Conservation (phyloP, 2,888 invertebrate genomes). For the Tridacna gigas region DNA sequence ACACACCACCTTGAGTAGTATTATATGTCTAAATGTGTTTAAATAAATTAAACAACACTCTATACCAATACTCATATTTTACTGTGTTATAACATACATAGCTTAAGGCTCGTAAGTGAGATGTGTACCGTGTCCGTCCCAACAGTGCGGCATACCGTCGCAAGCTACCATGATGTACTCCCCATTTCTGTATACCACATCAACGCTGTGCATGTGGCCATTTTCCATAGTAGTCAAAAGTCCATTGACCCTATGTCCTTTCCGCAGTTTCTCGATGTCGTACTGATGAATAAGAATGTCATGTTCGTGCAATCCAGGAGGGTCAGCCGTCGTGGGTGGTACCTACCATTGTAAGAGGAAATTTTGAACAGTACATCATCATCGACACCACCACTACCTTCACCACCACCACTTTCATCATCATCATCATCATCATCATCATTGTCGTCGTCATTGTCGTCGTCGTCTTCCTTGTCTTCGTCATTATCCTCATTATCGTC, state of each 20-base stretch:
- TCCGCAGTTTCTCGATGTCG: constrained; percentile 57
- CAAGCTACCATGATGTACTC: constrained; percentile 61
- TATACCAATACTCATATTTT: no score
- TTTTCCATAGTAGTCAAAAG: constrained; percentile 61
- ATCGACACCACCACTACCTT: no score
- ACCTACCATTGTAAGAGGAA: constrained; percentile 24
- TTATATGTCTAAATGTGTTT: no score
- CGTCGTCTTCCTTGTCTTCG: no score
- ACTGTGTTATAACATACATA: no score
- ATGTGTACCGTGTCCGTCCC: constrained; percentile 67
- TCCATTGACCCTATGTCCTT: constrained; percentile 53
- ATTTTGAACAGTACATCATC: no score
- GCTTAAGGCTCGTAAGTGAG: constrained; percentile 24
- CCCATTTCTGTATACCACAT: constrained; percentile 46
- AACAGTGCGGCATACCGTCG: constrained; percentile 64
- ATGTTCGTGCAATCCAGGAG: constrained; percentile 67
- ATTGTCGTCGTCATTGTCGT: no score
- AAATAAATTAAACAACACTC: no score
- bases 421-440: no score
- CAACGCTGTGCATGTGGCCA: constrained; percentile 66
- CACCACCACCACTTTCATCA: no score
- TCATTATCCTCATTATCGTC: no score
- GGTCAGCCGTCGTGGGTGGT: constrained; percentile 59
- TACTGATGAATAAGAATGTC: constrained; percentile 55
- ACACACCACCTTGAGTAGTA: no score